Percentiles rank a stretch among this genome's conserved stretches.
These are phyloP conservation scores for Pardosa pseudoannulata DNA, from an alignment of 2,888 invertebrate species.

Conservation along the genomic window DNA sequence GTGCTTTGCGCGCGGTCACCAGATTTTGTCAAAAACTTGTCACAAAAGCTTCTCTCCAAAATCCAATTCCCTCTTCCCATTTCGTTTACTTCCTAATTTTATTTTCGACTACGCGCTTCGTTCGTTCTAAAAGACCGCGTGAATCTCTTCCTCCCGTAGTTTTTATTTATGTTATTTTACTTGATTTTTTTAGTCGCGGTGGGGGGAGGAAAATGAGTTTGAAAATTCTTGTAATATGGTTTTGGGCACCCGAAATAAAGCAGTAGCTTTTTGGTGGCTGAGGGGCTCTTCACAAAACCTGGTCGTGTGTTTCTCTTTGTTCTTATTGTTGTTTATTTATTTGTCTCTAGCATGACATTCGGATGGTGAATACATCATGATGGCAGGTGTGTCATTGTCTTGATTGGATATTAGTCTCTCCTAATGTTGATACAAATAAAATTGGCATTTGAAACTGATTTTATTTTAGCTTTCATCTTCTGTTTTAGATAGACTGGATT, in stretches of 20 bases:
- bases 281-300: no score
- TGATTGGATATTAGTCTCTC: no score
- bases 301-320: no score
- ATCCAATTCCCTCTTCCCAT: constrained; percentile 47
- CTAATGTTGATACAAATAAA: no score
- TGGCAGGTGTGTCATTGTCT: no score
- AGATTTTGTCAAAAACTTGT: constrained; percentile 67
- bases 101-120: constrained; percentile 32
- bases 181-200: neutral
- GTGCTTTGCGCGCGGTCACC: constrained; percentile 48
- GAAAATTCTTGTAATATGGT: constrained; percentile 36
- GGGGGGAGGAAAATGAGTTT: constrained; percentile 27
- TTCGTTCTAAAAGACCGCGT: constrained; percentile 7
- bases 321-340: no score
- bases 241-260: neutral
- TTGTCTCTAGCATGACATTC: no score
- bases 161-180: neutral
- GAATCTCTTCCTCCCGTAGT: neutral
- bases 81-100: constrained; percentile 67
- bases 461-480: no score
- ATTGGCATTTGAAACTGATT: no score
- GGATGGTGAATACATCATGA: no score
- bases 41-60: constrained; percentile 46
- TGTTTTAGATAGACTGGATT: no score
- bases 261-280: neutral